Percentiles rank a stretch among this genome's conserved stretches.
phyloP scores from a whole-genome alignment of 1,140 invertebrate genomes.

The Panagrolaimus sp. region DNA sequence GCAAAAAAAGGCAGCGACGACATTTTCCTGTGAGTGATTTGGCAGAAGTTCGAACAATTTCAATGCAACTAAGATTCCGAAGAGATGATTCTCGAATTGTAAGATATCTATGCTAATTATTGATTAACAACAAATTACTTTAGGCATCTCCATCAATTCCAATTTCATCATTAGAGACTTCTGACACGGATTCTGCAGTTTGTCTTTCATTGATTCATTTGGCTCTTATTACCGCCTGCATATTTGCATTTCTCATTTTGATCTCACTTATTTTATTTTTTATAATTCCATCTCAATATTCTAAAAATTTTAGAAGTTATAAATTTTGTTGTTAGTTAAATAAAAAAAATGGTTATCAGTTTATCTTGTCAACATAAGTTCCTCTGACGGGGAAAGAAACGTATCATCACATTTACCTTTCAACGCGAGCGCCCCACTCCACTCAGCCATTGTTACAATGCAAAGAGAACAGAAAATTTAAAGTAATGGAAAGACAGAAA shows the following conservation, averaged over 20 bases:
- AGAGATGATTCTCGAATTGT: background rate
- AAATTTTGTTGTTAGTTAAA: too few relatives aligned
- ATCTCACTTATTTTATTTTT: background rate
- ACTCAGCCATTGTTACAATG: too few relatives aligned
- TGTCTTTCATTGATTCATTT: slow-evolving; percentile 24
- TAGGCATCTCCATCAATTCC: background rate
- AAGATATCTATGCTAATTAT: background rate
- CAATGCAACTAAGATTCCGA: background rate
- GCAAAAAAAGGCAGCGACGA: background rate
- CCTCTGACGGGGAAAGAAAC: too few relatives aligned
- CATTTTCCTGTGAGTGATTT: background rate
- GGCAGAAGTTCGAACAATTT: background rate
- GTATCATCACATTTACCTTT: too few relatives aligned
- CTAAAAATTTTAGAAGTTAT: too few relatives aligned
- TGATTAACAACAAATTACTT: background rate
- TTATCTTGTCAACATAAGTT: too few relatives aligned
- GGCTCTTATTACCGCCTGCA: slow-evolving; percentile 22
- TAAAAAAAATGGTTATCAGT: too few relatives aligned
- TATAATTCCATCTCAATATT: background rate
- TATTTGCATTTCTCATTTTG: slow-evolving; percentile 25
- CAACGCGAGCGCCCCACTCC: too few relatives aligned
- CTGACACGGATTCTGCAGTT: background rate
- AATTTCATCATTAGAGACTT: background rate
- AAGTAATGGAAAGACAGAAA: too few relatives aligned
- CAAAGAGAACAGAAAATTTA: too few relatives aligned